Evolutionary conservation across 2,888 invertebrate genomes (phyloP).

Genomic region (Vanessa cardui): DNA sequence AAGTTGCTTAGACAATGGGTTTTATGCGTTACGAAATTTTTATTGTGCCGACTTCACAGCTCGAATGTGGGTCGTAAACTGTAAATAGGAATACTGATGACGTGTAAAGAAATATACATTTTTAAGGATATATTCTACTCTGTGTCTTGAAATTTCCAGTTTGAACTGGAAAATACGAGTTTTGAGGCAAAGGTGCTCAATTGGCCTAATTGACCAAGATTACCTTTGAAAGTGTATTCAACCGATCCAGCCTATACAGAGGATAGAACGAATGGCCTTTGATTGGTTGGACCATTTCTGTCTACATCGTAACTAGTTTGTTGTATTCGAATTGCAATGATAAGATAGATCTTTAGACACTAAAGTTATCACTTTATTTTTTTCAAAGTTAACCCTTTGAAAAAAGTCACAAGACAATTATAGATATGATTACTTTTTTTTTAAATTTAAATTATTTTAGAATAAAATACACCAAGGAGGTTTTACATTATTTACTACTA

Average conservation of each 20-base stretch:
- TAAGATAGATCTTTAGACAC: too few relatives aligned
- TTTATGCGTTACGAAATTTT: constrained; percentile 25
- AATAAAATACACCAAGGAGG: too few relatives aligned
- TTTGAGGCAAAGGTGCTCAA: neutral
- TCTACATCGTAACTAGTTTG: neutral
- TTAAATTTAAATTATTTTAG: too few relatives aligned
- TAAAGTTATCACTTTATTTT: too few relatives aligned
- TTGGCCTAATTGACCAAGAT: neutral
- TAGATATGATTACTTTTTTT: too few relatives aligned
- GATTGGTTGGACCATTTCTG: neutral
- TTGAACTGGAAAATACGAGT: neutral
- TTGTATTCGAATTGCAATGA: too few relatives aligned
- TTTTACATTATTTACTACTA: too few relatives aligned
- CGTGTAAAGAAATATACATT: neutral
- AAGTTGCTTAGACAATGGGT: constrained; percentile 23
- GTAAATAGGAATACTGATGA: constrained; percentile 18
- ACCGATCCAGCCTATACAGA: neutral
- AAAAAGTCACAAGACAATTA: too few relatives aligned
- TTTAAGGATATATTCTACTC: neutral
- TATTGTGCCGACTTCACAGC: constrained; percentile 17
- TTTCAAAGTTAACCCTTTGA: too few relatives aligned
- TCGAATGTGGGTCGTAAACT: constrained; percentile 22
- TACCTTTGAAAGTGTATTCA: neutral
- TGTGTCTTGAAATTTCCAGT: neutral
- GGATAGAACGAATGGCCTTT: neutral